phyloP scores from a whole-genome alignment of 1,140 invertebrate species.

The Nymphalis io region DNA sequence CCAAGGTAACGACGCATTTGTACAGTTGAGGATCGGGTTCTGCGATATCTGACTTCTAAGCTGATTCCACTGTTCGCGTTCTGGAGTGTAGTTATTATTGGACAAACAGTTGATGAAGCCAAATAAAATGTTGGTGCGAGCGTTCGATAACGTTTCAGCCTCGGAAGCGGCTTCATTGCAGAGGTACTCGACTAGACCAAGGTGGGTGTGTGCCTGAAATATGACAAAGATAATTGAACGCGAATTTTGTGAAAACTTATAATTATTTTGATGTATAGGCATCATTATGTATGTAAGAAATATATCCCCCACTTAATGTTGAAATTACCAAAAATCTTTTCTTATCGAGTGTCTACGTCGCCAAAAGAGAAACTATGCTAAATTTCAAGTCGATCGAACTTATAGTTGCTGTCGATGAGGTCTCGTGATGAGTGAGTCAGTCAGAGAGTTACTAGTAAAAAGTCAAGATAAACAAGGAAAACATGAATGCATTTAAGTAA shows the following conservation, averaged over 20 bases:
- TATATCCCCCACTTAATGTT: no score
- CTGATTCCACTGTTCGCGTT: conserved; percentile 76
- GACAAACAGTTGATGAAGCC: conserved; percentile 78
- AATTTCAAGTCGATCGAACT: no score
- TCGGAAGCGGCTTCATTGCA: conserved; percentile 70
- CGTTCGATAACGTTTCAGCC: conserved; percentile 55
- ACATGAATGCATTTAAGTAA: no score
- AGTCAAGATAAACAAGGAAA: no score
- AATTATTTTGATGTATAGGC: conserved; percentile 7
- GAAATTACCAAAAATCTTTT: no score
- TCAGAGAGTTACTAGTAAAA: no score
- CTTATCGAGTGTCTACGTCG: no score
- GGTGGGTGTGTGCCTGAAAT: conserved; percentile 79
- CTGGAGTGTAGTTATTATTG: conserved; percentile 82
- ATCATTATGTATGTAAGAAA: not conserved
- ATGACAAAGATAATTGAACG: not conserved
- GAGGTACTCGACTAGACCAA: conserved; percentile 81
- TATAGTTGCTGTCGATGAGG: no score
- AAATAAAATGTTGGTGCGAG: conserved; percentile 62
- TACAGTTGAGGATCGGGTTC: conserved; percentile 57
- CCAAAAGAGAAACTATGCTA: no score
- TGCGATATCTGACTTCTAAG: conserved; percentile 70
- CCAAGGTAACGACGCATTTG: conserved; percentile 69
- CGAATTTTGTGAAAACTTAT: not conserved
- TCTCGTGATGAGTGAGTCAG: no score